A percentile compares a stretch with the other conserved stretches of the same genome.
Evolutionary conservation across 2,797 vertebrate genomes (phyloP).

Genomic region (Orientallactaga sibirica): DNA sequence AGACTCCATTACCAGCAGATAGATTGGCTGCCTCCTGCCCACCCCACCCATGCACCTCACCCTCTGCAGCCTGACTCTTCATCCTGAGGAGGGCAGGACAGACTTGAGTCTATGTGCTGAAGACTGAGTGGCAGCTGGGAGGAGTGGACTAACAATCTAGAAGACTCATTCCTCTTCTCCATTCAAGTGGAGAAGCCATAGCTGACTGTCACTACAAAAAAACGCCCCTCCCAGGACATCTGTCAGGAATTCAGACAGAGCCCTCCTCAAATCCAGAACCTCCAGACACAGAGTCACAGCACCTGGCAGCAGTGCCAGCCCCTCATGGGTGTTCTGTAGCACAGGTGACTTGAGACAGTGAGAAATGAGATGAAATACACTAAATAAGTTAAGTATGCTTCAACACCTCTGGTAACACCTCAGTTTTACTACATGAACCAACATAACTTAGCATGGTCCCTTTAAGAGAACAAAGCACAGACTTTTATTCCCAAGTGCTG

Average conservation of each 20-base stretch:
- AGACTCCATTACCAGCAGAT: conserved; percentile 7
- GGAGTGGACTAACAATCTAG: not conserved
- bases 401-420: conserved; percentile 85
- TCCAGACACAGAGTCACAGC: conserved; percentile 81
- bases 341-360: conserved; percentile 80
- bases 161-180: not conserved
- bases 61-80: not conserved
- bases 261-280: conserved; percentile 83
- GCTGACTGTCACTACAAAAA: conserved; percentile 85
- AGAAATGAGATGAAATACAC: conserved; percentile 91
- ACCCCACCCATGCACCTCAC: not conserved
- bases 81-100: not conserved
- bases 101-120: not conserved
- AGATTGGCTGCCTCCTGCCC: conserved; percentile 69
- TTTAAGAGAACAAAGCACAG: conserved; percentile 83
- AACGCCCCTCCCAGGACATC: conserved; percentile 85
- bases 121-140: not conserved
- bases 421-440: conserved; percentile 84
- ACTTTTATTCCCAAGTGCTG: conserved; percentile 51
- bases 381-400: conserved; percentile 90
- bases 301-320: conserved; percentile 89
- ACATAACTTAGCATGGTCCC: conserved; percentile 88
- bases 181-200: not conserved
- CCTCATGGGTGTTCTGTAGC: conserved; percentile 74
- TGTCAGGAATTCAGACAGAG: conserved; percentile 84